phyloP scores from a whole-genome alignment of 2,888 invertebrate genomes.

The Cryptocephalus primarius region DNA sequence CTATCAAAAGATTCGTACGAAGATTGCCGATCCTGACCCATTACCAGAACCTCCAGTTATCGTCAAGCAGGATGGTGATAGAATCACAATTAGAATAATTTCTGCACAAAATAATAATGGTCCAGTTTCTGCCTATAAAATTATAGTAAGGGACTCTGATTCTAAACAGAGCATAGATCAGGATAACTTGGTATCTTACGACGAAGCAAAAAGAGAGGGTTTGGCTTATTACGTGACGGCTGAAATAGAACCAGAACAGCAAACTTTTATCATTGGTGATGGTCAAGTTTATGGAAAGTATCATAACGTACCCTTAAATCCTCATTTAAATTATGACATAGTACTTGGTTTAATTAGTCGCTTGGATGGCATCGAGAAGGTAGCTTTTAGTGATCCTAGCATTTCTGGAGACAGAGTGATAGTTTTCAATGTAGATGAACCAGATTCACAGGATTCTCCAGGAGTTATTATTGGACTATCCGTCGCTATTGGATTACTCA shows the following conservation, averaged over 20 bases:
- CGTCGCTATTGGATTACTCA: slow-evolving; percentile 61
- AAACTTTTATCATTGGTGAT: slow-evolving; percentile 66
- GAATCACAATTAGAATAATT: slow-evolving; percentile 55
- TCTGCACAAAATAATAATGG: slow-evolving; percentile 66
- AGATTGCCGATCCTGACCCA: slow-evolving; percentile 61
- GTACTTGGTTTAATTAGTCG: slow-evolving; percentile 62
- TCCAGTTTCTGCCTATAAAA: slow-evolving; percentile 62
- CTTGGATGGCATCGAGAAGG: slow-evolving; percentile 51
- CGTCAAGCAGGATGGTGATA: slow-evolving; percentile 46
- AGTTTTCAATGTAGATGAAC: slow-evolving; percentile 39
- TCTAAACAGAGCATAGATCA: slow-evolving; percentile 51
- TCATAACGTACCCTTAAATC: slow-evolving; percentile 62
- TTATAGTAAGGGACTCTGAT: slow-evolving; percentile 61
- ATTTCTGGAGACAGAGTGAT: slow-evolving; percentile 36
- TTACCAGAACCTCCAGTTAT: slow-evolving; percentile 59
- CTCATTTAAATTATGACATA: slow-evolving; percentile 52
- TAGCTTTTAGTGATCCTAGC: slow-evolving; percentile 44
- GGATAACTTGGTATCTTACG: slow-evolving; percentile 51
- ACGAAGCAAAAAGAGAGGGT: slow-evolving; percentile 54
- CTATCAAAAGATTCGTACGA: slow-evolving; percentile 51
- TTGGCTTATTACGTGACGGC: slow-evolving; percentile 75
- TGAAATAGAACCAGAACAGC: slow-evolving; percentile 55
- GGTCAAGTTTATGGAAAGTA: slow-evolving; percentile 60
- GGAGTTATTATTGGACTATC: slow-evolving; percentile 36
- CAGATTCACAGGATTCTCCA: slow-evolving; percentile 31